Conservation (phyloP, 2,797 vertebrate species). For the Acropternis orthonyx region DNA sequence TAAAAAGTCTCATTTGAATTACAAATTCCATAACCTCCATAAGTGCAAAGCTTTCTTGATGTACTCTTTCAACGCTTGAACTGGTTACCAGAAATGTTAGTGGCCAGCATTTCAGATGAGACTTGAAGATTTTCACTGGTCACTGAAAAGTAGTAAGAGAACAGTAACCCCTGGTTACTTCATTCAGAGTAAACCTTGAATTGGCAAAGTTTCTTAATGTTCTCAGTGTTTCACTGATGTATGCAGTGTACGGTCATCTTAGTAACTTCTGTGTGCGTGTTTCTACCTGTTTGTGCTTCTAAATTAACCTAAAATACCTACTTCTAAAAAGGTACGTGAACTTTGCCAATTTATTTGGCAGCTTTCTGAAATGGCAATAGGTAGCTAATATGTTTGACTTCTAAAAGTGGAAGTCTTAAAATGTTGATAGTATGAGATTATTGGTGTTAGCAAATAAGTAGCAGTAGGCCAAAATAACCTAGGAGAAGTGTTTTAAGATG, state of each 20-base stretch:
- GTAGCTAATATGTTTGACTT: neutral
- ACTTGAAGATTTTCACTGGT: neutral
- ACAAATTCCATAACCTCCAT: neutral
- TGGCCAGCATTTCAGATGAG: neutral
- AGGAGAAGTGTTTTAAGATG: neutral
- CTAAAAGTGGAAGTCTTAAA: neutral
- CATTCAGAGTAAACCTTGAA: neutral
- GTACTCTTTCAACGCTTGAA: neutral
- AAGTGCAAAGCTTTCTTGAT: neutral
- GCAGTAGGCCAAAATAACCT: neutral
- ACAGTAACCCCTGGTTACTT: neutral
- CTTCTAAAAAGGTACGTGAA: neutral
- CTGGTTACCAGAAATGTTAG: neutral
- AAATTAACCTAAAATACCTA: neutral
- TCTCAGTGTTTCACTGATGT: neutral
- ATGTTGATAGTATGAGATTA: neutral
- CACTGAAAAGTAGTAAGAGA: neutral
- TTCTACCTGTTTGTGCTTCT: neutral
- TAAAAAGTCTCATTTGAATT: neutral
- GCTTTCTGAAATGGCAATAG: neutral
- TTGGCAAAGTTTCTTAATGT: neutral
- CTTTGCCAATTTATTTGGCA: neutral
- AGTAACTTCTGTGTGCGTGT: neutral
- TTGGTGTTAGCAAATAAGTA: neutral
- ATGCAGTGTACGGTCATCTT: neutral